Base-by-base conservation (phyloP, 2,888 invertebrate species). In the Dorcus hopei region DNA sequence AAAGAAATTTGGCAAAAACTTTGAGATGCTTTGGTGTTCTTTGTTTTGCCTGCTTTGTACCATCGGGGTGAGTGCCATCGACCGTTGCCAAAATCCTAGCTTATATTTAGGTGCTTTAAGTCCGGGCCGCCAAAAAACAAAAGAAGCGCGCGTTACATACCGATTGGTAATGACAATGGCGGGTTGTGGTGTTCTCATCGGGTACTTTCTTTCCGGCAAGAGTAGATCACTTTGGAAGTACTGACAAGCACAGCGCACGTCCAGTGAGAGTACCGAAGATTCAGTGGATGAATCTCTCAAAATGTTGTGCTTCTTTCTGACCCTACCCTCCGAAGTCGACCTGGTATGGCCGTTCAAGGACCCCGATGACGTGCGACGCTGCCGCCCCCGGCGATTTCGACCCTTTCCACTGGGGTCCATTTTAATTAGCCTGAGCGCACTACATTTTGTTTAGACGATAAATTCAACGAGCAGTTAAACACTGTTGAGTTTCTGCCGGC, bases 201-300 rank as follows among this genome's bases (percentile, higher is more conserved):
- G 48, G 5, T 26, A 23, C 43, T 54, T 58, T 33, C 89, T 83
- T 76, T 90, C 91, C 61, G 91, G 91, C 70, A 92, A 80, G 69
- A 91, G 79, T 61, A 89, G 88, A 77, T 91, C 89, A 76, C 88
- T 86, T 81, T 90, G 88, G 79, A 87, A 93, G 80, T 87, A 93
- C 80, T 93, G 92, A 80, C 93, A 92, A 67, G 83, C 92, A 79
- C 93, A 92, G 68, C 93, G 87, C 62, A 93, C 91, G 76, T 92
- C 92, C 72, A 90, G 83, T 60, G 91, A 86, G 63, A 68, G 67
- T 68, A 83, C 85, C 68, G 87, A 82, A 63, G 82, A 81, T 57
- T 81, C 85, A 70, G 88, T 85, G 65, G 87, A 86, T 74, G 88
- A 86, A 74, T 88, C 86, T 71, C 89, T 83, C 61, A 90, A 88